These are phyloP conservation scores for Macrotis lagotis DNA, from an alignment of 2,113 vertebrate species.

Conservation along the genomic window DNA sequence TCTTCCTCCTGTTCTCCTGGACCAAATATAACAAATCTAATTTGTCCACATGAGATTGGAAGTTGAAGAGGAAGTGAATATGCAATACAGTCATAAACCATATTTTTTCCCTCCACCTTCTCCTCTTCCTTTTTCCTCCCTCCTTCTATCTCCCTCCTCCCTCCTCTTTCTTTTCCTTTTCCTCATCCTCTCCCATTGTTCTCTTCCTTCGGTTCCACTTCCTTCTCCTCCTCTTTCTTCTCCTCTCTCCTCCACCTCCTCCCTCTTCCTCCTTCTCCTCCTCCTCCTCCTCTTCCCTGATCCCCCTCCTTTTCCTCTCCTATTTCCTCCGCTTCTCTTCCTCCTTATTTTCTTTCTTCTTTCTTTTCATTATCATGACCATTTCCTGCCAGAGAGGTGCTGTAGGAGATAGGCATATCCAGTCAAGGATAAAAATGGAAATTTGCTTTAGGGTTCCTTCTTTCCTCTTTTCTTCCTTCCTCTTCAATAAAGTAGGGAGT, in stretches of 20 bases:
- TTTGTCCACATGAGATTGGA: not conserved
- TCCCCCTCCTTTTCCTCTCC: not conserved
- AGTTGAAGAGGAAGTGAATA: not conserved
- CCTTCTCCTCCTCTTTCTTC: no score
- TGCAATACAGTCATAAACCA: not conserved
- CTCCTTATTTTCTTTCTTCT: no score
- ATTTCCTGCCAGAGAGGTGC: no score
- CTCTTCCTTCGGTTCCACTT: no score
- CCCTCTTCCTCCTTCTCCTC: not conserved
- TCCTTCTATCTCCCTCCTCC: rapidly evolving
- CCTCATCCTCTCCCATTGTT: rapidly evolving
- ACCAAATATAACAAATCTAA: not conserved
- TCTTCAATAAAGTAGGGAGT: not conserved
- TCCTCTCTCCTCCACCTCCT: no score
- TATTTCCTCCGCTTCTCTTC: not conserved
- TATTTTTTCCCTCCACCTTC: not conserved
- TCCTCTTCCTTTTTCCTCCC: not conserved
- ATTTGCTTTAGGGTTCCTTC: no score
- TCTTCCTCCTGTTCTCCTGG: not conserved
- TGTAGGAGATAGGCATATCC: no score
- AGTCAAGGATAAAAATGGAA: no score
- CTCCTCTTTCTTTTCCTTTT: no score
- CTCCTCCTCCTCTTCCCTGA: not conserved
- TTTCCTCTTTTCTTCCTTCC: no score
- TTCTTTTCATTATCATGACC: no score